Conservation (phyloP, 2,797 vertebrate species). For the Neomorphus geoffroyi region DNA sequence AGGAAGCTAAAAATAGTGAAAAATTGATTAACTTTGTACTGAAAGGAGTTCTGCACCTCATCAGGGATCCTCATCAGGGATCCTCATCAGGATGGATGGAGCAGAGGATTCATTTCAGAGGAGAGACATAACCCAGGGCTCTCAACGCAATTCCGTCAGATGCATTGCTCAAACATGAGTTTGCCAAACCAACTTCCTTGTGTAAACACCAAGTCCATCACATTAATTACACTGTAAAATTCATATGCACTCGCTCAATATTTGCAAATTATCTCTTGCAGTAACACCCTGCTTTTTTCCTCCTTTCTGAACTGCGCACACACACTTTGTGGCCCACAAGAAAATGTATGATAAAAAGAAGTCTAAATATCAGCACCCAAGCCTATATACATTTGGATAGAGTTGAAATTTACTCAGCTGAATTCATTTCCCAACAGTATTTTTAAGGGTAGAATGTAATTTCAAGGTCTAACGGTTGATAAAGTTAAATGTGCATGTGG, state of each 20-base stretch:
- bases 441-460: constrained; percentile 59
- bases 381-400: background rate
- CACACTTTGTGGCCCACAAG: background rate
- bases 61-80: background rate
- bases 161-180: fast-evolving
- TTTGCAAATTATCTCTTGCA: constrained; percentile 17
- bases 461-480: constrained; percentile 46
- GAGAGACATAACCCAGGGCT: background rate
- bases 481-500: background rate
- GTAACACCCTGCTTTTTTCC: background rate
- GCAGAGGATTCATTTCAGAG: background rate
- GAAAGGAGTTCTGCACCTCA: background rate
- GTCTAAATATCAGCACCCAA: constrained; percentile 31
- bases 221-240: constrained; percentile 51
- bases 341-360: background rate
- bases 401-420: constrained; percentile 45
- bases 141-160: background rate
- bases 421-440: constrained; percentile 52
- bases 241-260: constrained; percentile 31
- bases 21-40: background rate
- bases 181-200: constrained; percentile 12
- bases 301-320: background rate
- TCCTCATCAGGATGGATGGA: background rate
- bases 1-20: background rate
- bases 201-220: constrained; percentile 42